phyloP scores from a whole-genome alignment of 2,888 invertebrate species.

The Tenthredo amoena region DNA sequence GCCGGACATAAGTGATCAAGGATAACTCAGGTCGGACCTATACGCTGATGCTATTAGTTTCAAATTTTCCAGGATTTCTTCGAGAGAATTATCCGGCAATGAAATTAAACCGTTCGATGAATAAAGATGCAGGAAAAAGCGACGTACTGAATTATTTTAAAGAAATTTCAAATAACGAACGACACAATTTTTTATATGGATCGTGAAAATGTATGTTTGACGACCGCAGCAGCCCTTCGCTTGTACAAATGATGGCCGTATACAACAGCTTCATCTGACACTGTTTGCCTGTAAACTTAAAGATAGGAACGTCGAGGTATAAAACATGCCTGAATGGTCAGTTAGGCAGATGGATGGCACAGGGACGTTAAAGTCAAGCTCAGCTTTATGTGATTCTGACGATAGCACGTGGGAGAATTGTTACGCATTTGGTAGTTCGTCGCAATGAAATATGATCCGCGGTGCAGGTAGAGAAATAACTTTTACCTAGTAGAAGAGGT shows the following conservation, averaged over 20 bases:
- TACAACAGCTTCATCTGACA: slow-evolving; percentile 22
- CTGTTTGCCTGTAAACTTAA: slow-evolving; percentile 23
- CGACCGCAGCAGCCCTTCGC: slow-evolving; percentile 5
- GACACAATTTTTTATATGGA: background rate
- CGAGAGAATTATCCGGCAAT: background rate
- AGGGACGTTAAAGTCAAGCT: background rate
- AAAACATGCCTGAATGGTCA: slow-evolving; percentile 38
- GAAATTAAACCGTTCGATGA: background rate
- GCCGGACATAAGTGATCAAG: slow-evolving; percentile 12
- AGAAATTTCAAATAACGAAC: background rate
- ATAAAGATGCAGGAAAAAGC: background rate
- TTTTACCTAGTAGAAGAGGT: slow-evolving; percentile 31
- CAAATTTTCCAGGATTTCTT: background rate
- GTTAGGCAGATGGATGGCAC: slow-evolving; percentile 35
- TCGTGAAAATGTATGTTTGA: slow-evolving; percentile 32
- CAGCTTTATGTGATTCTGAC: slow-evolving; percentile 7
- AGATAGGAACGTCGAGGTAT: slow-evolving; percentile 16
- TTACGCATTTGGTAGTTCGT: background rate
- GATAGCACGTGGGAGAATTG: background rate
- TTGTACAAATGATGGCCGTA: slow-evolving; percentile 3
- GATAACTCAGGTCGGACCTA: background rate
- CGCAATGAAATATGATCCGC: slow-evolving; percentile 38
- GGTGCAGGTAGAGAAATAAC: slow-evolving; percentile 29
- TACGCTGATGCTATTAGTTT: background rate
- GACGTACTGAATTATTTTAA: background rate